These are phyloP conservation scores for Lasioglossum zephyrum DNA, from an alignment of 2,888 invertebrate genomes.

Conservation along the genomic window DNA sequence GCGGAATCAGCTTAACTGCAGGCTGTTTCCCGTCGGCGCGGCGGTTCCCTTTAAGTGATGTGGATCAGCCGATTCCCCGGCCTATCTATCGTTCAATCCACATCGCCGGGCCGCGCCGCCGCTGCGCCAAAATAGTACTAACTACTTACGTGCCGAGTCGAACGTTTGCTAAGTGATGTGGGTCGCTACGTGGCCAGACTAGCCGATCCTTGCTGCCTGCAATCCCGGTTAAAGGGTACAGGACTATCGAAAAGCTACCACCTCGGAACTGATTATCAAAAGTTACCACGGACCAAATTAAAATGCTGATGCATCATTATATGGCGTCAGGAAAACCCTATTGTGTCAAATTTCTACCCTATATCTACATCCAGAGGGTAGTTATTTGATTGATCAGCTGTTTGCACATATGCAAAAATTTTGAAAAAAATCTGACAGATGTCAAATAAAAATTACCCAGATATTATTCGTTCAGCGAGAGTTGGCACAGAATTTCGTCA, in stretches of 20 bases:
- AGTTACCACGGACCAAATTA: background rate
- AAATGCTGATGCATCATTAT: too few relatives aligned
- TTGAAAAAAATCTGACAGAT: too few relatives aligned
- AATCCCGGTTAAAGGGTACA: constrained; percentile 24
- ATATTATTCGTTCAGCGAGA: too few relatives aligned
- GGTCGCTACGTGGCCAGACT: constrained; percentile 93
- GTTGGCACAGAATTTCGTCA: too few relatives aligned
- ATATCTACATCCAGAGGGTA: too few relatives aligned
- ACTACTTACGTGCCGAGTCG: constrained; percentile 92
- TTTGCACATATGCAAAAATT: too few relatives aligned
- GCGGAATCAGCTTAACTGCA: constrained; percentile 64
- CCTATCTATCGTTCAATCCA: constrained; percentile 47
- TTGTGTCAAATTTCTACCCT: too few relatives aligned
- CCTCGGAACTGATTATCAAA: background rate
- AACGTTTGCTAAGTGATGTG: constrained; percentile 94
- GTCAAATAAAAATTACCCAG: too few relatives aligned
- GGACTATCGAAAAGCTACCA: background rate
- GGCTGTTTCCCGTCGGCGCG: constrained; percentile 53
- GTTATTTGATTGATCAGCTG: too few relatives aligned
- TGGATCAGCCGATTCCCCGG: constrained; percentile 55
- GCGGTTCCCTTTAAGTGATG: constrained; percentile 53
- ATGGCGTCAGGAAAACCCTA: too few relatives aligned
- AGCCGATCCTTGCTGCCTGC: constrained; percentile 2
- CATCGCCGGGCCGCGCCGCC: background rate
- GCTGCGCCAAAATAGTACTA: constrained; percentile 57